Conservation (phyloP, 2,888 invertebrate species). For the Synanthedon formicaeformis region DNA sequence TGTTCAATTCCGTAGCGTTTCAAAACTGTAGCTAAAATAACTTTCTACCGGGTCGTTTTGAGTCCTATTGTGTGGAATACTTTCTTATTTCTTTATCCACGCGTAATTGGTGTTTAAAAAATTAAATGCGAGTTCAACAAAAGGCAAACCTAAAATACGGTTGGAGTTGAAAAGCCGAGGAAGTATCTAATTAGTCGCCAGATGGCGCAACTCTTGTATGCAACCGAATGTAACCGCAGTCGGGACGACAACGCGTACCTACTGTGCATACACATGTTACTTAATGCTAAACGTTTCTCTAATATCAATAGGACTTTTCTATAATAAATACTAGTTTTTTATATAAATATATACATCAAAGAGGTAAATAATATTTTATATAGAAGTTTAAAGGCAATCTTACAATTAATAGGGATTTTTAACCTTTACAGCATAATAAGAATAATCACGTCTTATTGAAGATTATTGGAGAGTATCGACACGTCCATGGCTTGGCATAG, state of each 20-base stretch:
- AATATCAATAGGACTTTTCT: too few species aligned
- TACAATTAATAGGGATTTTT: too few species aligned
- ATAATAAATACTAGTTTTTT: too few species aligned
- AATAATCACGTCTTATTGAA: too few species aligned
- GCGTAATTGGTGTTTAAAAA: constrained; percentile 51
- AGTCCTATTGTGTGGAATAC: constrained; percentile 44
- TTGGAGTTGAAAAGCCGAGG: constrained; percentile 48
- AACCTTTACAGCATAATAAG: too few species aligned
- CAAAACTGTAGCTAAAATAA: constrained; percentile 9
- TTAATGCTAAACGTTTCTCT: background rate
- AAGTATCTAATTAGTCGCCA: constrained; percentile 52
- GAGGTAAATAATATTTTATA: too few species aligned
- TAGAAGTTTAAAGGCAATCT: too few species aligned
- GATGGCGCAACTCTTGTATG: constrained; percentile 35
- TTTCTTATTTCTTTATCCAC: constrained; percentile 49
- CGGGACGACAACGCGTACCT: background rate
- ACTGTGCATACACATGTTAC: background rate
- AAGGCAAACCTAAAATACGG: constrained; percentile 26
- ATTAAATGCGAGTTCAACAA: constrained; percentile 43
- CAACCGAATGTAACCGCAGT: background rate
- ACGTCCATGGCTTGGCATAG: too few species aligned
- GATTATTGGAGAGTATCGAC: too few species aligned
- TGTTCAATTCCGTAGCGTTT: background rate
- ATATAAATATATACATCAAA: too few species aligned
- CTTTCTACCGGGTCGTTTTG: constrained; percentile 38